These are phyloP conservation scores for Apodemus sylvaticus DNA, from an alignment of 2,113 vertebrate genomes.

Conservation along the genomic window DNA sequence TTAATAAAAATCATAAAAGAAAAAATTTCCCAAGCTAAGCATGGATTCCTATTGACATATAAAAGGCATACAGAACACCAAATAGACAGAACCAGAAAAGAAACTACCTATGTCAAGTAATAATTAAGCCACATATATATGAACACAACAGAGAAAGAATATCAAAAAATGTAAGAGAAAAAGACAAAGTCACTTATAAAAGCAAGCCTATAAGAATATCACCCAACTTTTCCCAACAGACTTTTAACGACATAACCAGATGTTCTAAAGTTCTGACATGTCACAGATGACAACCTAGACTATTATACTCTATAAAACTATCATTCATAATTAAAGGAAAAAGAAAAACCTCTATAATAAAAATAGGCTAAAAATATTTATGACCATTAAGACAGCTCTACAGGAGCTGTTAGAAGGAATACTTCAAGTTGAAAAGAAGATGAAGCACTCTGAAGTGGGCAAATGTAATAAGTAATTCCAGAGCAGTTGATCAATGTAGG, in stretches of 20 bases:
- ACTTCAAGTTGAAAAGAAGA: background rate
- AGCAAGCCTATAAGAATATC: background rate
- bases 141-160: background rate
- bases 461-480: background rate
- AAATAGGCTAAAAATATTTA: background rate
- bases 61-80: background rate
- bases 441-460: background rate
- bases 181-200: background rate
- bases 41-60: background rate
- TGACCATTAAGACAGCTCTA: background rate
- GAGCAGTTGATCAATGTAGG: background rate
- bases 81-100: background rate
- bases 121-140: background rate
- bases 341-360: background rate
- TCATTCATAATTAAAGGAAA: background rate
- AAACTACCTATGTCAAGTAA: background rate
- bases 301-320: background rate
- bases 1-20: background rate
- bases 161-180: background rate
- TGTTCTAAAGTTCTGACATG: background rate
- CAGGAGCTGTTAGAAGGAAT: background rate
- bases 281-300: background rate
- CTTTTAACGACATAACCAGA: background rate
- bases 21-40: background rate
- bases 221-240: background rate